Evolutionary conservation across 2,113 vertebrate genomes (phyloP).

Genomic region (Anhinga anhinga): DNA sequence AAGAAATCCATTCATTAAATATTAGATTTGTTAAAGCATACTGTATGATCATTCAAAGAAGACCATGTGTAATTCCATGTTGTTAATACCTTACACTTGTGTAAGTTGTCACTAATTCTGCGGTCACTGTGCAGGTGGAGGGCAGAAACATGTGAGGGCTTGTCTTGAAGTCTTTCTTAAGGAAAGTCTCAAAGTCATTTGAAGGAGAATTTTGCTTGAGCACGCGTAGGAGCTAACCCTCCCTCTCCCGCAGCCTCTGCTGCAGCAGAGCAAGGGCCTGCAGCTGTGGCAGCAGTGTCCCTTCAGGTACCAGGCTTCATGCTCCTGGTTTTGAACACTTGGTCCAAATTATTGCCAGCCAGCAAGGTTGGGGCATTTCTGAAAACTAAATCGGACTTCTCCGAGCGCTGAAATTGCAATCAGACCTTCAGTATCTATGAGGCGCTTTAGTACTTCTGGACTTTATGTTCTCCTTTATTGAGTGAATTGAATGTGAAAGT

Average conservation of each 20-base stretch:
- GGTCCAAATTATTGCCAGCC: not conserved
- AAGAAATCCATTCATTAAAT: not conserved
- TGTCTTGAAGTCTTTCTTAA: not conserved
- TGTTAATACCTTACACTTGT: not conserved
- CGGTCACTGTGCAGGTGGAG: not conserved
- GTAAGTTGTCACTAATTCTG: not conserved
- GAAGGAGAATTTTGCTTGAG: not conserved
- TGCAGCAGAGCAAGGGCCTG: fast-evolving
- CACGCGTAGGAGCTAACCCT: not conserved
- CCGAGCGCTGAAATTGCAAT: not conserved
- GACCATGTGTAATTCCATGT: not conserved
- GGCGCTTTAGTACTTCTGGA: not conserved
- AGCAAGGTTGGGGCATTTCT: not conserved
- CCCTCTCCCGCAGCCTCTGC: not conserved
- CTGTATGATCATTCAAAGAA: not conserved
- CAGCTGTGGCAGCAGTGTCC: not conserved
- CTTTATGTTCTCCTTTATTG: not conserved
- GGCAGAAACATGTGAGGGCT: not conserved
- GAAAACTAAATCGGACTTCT: not conserved
- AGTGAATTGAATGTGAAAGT: not conserved
- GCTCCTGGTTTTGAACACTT: not conserved
- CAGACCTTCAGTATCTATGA: not conserved
- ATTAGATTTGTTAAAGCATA: not conserved
- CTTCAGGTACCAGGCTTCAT: not conserved
- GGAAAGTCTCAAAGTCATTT: not conserved